Percentiles rank a stretch among this genome's conserved stretches.
Evolutionary conservation across 2,797 vertebrate genomes (phyloP).

Genomic region (Pelodytes ibericus): DNA sequence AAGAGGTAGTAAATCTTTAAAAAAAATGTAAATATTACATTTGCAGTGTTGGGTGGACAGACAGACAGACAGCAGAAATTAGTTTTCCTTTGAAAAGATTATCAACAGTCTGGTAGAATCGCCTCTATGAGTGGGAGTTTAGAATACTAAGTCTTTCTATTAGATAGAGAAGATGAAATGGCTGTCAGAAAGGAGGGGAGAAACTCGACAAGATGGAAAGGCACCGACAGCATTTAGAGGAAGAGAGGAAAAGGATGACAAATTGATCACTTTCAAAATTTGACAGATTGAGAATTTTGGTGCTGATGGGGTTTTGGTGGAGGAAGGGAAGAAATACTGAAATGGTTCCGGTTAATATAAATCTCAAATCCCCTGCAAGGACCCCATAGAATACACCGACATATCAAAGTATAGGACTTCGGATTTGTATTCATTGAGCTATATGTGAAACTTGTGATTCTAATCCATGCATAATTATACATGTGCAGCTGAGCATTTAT

Average conservation of each 20-base stretch:
- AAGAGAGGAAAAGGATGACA: not conserved
- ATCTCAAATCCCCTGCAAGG: too few species aligned
- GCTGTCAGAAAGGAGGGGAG: not conserved
- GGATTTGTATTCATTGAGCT: too few species aligned
- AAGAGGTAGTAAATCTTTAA: too few species aligned
- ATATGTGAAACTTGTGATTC: too few species aligned
- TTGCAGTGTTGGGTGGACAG: not conserved
- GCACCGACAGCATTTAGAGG: not conserved
- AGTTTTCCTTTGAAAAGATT: not conserved
- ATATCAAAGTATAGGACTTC: too few species aligned
- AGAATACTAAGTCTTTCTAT: conserved; percentile 6
- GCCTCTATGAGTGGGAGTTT: not conserved
- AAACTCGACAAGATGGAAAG: not conserved
- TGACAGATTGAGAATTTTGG: not conserved
- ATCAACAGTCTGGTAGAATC: not conserved
- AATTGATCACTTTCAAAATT: conserved; percentile 10
- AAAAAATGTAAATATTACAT: not conserved
- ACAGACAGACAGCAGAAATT: not conserved
- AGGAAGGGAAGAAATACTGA: not conserved
- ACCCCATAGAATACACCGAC: too few species aligned
- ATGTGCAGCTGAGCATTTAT: too few species aligned
- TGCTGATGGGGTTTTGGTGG: not conserved
- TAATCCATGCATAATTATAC: too few species aligned
- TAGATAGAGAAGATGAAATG: conserved; percentile 9
- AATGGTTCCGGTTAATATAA: too few species aligned